A percentile compares a stretch with the other conserved stretches of the same genome.
Evolutionary conservation across 1,140 invertebrate genomes (phyloP).

Genomic region (Dufourea novaeangliae): DNA sequence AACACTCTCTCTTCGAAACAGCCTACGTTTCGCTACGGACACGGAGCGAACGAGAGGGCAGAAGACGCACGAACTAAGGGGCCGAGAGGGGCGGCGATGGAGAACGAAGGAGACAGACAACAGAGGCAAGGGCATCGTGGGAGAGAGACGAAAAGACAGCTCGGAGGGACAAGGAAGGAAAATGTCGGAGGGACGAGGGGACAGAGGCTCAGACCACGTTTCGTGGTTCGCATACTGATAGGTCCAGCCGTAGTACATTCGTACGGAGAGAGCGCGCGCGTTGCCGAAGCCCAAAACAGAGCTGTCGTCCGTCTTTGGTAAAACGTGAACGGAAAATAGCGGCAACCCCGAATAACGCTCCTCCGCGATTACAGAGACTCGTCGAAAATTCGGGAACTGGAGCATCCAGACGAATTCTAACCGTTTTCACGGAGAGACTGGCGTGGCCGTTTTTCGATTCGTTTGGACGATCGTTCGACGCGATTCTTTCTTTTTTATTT

Average conservation of each 20-base stretch:
- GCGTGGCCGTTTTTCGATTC: too few species aligned
- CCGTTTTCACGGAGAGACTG: background rate
- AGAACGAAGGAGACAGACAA: constrained; percentile 36
- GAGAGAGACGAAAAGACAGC: constrained; percentile 33
- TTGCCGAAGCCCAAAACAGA: constrained; percentile 68
- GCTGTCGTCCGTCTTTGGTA: constrained; percentile 60
- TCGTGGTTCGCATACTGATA: constrained; percentile 81
- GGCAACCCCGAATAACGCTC: constrained; percentile 33
- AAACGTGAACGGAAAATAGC: constrained; percentile 60
- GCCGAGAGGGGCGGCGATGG: constrained; percentile 24
- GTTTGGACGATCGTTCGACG: too few species aligned
- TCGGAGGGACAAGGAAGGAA: constrained; percentile 36
- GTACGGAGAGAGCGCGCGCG: constrained; percentile 50
- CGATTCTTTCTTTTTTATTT: too few species aligned
- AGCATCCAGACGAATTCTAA: background rate
- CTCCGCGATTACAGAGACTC: background rate
- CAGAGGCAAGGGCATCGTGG: constrained; percentile 28
- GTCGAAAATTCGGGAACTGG: constrained; percentile 37
- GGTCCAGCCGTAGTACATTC: constrained; percentile 64
- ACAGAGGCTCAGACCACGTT: constrained; percentile 69
- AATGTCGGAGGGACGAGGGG: constrained; percentile 15
- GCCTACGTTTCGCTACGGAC: constrained; percentile 77
- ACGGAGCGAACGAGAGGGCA: constrained; percentile 37
- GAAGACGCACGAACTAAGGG: constrained; percentile 36
- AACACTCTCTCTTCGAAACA: constrained; percentile 79